Evolutionary conservation across 1,140 invertebrate genomes (phyloP).

Genomic region (Caenorhabditis briggsae): DNA sequence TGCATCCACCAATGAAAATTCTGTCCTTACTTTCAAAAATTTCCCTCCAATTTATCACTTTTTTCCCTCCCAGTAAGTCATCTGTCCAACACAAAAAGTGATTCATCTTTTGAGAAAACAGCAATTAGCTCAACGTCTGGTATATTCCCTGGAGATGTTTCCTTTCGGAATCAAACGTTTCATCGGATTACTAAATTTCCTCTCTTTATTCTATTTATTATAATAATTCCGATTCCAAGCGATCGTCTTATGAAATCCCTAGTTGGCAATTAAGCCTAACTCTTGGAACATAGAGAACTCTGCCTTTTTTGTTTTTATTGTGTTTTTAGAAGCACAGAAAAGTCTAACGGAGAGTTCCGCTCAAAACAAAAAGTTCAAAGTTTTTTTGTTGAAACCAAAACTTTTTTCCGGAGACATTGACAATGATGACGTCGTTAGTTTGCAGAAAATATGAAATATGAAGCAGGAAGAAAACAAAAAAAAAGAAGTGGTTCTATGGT

Average conservation of each 20-base stretch:
- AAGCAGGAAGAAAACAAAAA: background rate
- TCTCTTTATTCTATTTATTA: background rate
- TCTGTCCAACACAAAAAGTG: constrained; percentile 6
- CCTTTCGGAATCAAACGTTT: no score
- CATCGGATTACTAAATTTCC: no score
- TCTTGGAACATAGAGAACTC: background rate
- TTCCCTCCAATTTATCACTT: background rate
- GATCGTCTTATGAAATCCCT: background rate
- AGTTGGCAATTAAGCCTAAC: background rate
- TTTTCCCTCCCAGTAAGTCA: constrained; percentile 27
- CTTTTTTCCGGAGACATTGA: background rate
- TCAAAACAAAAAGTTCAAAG: constrained; percentile 6
- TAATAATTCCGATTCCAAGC: background rate
- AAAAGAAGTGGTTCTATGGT: constrained; percentile 1
- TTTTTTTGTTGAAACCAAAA: background rate
- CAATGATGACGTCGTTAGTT: constrained; percentile 27
- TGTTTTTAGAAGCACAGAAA: background rate
- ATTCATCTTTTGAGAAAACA: background rate
- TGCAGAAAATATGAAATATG: background rate
- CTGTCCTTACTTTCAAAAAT: background rate
- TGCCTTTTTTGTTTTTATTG: background rate
- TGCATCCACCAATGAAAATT: background rate
- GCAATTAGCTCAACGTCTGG: constrained; percentile 18
- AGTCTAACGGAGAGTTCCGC: background rate
- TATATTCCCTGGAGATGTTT: background rate